Evolutionary conservation across 2,888 invertebrate genomes (phyloP).

Genomic region (Gerris lacustris): DNA sequence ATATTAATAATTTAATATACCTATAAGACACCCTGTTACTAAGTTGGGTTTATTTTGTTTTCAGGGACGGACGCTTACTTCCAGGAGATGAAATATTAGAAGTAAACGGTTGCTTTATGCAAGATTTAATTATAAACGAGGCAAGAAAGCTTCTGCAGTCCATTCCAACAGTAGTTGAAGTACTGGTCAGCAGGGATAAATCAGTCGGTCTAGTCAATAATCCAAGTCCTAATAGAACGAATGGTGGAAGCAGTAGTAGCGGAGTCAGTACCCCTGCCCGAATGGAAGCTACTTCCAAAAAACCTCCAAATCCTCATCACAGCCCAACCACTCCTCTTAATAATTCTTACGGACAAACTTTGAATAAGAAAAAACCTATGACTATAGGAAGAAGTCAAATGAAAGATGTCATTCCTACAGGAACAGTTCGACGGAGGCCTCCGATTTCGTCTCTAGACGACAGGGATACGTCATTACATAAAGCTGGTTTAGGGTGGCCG

Average conservation of each 20-base stretch:
- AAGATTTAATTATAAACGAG: constrained; percentile 55
- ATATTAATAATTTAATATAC: too few relatives aligned
- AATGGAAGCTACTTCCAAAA: not conserved
- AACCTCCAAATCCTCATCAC: not conserved
- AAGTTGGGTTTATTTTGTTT: constrained; percentile 26
- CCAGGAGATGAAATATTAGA: constrained; percentile 82
- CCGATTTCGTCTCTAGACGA: not conserved
- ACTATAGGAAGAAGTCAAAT: not conserved
- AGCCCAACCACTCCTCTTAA: not conserved
- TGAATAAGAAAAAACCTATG: not conserved
- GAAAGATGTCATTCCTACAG: not conserved
- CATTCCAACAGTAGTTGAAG: constrained; percentile 38
- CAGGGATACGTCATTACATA: not conserved
- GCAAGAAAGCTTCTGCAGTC: constrained; percentile 40
- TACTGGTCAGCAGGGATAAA: constrained; percentile 35
- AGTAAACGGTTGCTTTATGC: constrained; percentile 69
- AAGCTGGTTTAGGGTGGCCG: not conserved
- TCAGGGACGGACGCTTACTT: constrained; percentile 64
- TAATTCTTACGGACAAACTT: not conserved
- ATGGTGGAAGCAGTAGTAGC: not conserved
- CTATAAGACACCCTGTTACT: too few relatives aligned
- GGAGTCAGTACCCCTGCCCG: not conserved
- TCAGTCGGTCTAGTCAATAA: not conserved
- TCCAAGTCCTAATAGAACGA: not conserved
- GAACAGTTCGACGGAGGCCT: not conserved